Conservation (phyloP, 2,113 vertebrate genomes). For the Girardinichthys multiradiatus region DNA sequence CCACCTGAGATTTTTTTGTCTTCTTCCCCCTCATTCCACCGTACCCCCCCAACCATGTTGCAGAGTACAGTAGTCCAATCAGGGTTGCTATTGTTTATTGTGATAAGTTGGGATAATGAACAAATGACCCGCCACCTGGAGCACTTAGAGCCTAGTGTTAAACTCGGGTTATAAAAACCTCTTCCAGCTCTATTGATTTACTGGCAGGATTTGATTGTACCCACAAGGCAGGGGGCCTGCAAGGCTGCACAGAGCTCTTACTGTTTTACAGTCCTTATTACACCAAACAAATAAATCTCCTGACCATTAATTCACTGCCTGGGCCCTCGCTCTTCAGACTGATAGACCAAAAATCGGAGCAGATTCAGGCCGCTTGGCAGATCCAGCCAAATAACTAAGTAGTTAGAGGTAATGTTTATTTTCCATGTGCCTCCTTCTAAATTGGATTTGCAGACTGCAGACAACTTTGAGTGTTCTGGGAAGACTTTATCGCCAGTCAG, state of each 20-base stretch:
- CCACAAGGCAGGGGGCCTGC: conserved; percentile 80
- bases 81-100: conserved; percentile 84
- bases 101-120: conserved; percentile 88
- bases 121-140: conserved; percentile 87
- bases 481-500: conserved; percentile 69
- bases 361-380: conserved; percentile 66
- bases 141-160: conserved; percentile 84
- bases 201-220: conserved; percentile 87
- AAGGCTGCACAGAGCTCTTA: conserved; percentile 80
- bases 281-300: conserved; percentile 88
- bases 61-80: conserved; percentile 63
- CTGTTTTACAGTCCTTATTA: conserved; percentile 87
- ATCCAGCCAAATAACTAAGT: conserved; percentile 56
- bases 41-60: conserved; percentile 62
- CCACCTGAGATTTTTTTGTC: conserved; percentile 73
- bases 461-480: conserved; percentile 71
- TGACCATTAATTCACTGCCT: conserved; percentile 80
- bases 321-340: conserved; percentile 66
- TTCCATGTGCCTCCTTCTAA: conserved; percentile 47
- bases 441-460: conserved; percentile 73
- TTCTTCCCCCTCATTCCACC: conserved; percentile 63
- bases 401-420: conserved; percentile 61
- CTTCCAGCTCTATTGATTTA: conserved; percentile 87
- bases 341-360: conserved; percentile 74
- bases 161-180: conserved; percentile 84